phyloP scores from a whole-genome alignment of 1,140 invertebrate genomes.

The Lysiphlebus fabarum region DNA sequence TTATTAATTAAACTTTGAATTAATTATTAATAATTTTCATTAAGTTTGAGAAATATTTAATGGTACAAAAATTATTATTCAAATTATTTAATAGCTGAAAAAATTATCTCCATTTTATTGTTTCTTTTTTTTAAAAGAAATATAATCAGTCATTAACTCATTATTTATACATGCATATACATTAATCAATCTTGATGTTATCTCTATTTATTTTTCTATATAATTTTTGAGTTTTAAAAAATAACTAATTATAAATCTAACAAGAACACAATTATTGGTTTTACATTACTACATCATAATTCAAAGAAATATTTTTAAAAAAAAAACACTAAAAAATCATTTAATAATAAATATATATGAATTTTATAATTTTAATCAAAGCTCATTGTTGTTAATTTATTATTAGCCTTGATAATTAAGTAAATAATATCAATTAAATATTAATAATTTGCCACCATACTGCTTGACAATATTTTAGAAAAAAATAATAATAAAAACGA shows the following conservation, averaged over 20 bases:
- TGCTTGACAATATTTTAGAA: too few relatives aligned
- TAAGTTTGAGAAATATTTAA: conserved; percentile 5
- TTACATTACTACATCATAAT: conserved; percentile 29
- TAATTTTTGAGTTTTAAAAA: conserved; percentile 29
- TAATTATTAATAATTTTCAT: conserved; percentile 1
- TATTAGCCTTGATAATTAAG: background rate
- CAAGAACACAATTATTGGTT: conserved; percentile 49
- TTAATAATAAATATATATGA: too few relatives aligned
- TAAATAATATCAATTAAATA: conserved; percentile 3
- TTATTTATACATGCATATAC: conserved; percentile 15
- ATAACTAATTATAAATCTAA: conserved; percentile 43
- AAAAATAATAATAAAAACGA: too few relatives aligned
- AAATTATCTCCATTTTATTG: conserved; percentile 16
- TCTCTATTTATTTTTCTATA: conserved; percentile 2
- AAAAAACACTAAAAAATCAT: too few relatives aligned
- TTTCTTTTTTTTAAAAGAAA: conserved; percentile 20
- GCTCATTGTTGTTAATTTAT: too few relatives aligned
- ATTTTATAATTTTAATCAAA: too few relatives aligned
- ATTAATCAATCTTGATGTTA: conserved; percentile 8
- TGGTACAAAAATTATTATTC: conserved; percentile 16
- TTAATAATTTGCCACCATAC: too few relatives aligned
- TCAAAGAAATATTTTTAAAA: conserved; percentile 46
- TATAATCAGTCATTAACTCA: background rate
- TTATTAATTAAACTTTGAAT: conserved; percentile 38
- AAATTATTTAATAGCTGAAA: conserved; percentile 14